Base-by-base conservation (phyloP, 92 coral and sea anemone species). In the Parazoanthus atlanticus region DNA sequence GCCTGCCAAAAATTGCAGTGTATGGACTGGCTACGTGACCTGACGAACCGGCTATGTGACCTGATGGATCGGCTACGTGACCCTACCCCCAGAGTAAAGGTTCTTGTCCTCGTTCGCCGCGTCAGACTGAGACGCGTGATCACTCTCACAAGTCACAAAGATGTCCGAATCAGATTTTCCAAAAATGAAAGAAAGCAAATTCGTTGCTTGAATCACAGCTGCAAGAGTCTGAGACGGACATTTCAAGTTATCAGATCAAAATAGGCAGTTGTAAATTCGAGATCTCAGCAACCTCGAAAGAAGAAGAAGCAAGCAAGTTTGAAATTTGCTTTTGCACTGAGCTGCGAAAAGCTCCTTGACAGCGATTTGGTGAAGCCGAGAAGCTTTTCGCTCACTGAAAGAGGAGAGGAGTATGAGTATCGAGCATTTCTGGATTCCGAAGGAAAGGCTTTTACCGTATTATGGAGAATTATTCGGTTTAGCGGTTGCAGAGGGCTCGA, bases 401-500 rank as follows among this genome's bases (percentile, higher is more conserved):
- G 80, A 76, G 56, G 80, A 36, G 54, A 23, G 80, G 80, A 76
- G 80, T 76, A 76, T 40, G 80, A n/a, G n/a, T n/a, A n/a, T n/a
- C n/a, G n/a, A n/a, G n/a, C n/a, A n/a, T n/a, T n/a, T n/a, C n/a
- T n/a, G n/a, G n/a, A n/a, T n/a, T n/a, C n/a, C n/a, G n/a, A n/a
- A n/a, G n/a, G n/a, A n/a, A n/a, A n/a, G n/a, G n/a, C n/a, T n/a
- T n/a, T n/a, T n/a, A n/a, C n/a, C n/a, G 81, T 40, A 0, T 13
- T 77, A 77, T 77, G 61, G 61, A 77, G 61, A 43, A 77, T 77
- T 29, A 77, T 40, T 77, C 61, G 13, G 81, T 77, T 77, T 40
- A 77, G 81, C 61, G 61, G 81, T 77, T 61, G 19, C 81, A 77
- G 56, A 77, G 81, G 58, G 61, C 61, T 77, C 81, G 81, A 77